Percentiles rank a stretch among this genome's conserved stretches.
Conservation (phyloP, 1,140 invertebrate species). For the Papilio glaucus region DNA sequence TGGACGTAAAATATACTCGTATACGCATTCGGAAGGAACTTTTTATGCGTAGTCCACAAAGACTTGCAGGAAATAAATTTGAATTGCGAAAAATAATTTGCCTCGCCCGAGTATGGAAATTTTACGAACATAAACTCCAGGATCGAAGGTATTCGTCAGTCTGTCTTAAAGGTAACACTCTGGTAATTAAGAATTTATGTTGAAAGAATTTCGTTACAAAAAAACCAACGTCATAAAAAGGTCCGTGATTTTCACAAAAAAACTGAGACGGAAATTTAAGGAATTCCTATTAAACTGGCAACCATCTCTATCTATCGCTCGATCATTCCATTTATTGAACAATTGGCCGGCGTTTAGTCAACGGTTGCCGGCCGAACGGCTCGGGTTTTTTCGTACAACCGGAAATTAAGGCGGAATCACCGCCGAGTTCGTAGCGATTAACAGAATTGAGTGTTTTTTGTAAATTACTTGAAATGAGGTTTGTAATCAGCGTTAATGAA, state of each 20-base stretch:
- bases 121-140: too few relatives aligned
- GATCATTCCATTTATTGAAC: slow-evolving; percentile 23
- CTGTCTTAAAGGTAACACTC: too few relatives aligned
- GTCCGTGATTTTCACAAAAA: neutral
- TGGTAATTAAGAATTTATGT: too few relatives aligned
- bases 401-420: slow-evolving; percentile 62
- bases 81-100: too few relatives aligned
- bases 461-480: slow-evolving; percentile 14
- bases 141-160: too few relatives aligned
- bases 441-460: slow-evolving; percentile 32
- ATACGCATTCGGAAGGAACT: too few relatives aligned
- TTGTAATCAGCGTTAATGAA: neutral
- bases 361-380: slow-evolving; percentile 49
- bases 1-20: too few relatives aligned
- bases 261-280: neutral
- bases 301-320: neutral
- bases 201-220: too few relatives aligned
- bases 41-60: too few relatives aligned
- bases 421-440: slow-evolving; percentile 47
- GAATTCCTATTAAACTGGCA: slow-evolving; percentile 1
- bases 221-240: too few relatives aligned
- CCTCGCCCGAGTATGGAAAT: too few relatives aligned
- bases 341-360: slow-evolving; percentile 31
- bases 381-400: slow-evolving; percentile 55
- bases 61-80: too few relatives aligned